Evolutionary conservation across 2,113 vertebrate species (phyloP).

Genomic region (Poecilia latipinna): DNA sequence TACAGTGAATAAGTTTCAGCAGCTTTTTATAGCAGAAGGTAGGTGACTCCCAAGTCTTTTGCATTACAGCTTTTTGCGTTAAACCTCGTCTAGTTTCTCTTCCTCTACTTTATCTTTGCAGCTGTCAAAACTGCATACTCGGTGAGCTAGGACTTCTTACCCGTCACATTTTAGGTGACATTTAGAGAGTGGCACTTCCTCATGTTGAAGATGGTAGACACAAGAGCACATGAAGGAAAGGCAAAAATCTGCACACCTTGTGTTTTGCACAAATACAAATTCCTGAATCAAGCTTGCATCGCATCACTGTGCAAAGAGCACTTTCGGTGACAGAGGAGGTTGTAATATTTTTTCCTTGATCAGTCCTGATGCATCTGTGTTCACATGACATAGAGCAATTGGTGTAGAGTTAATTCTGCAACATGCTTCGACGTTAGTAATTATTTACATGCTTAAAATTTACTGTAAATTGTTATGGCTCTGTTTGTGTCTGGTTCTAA

Average conservation of each 20-base stretch:
- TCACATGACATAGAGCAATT: too few relatives aligned
- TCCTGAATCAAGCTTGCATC: not conserved
- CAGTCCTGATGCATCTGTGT: too few relatives aligned
- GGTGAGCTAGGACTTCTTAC: not conserved
- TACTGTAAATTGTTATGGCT: too few relatives aligned
- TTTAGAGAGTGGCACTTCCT: conserved; percentile 13
- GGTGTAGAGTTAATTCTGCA: too few relatives aligned
- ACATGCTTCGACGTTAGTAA: too few relatives aligned
- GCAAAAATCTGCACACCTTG: not conserved
- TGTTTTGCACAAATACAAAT: not conserved
- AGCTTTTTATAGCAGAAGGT: not conserved
- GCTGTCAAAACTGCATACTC: not conserved
- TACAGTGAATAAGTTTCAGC: not conserved
- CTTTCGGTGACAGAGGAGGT: not conserved
- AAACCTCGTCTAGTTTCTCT: conserved; percentile 24
- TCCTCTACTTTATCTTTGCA: conserved; percentile 35
- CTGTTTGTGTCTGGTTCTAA: too few relatives aligned
- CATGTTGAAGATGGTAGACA: not conserved
- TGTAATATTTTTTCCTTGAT: too few relatives aligned
- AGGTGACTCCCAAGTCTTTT: not conserved
- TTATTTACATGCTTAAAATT: too few relatives aligned
- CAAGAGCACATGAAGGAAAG: not conserved
- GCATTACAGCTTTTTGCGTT: not conserved
- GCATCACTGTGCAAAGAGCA: not conserved
- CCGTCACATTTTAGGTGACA: not conserved